Conservation (phyloP, 2,113 vertebrate genomes). For the Mastomys natalensis region DNA sequence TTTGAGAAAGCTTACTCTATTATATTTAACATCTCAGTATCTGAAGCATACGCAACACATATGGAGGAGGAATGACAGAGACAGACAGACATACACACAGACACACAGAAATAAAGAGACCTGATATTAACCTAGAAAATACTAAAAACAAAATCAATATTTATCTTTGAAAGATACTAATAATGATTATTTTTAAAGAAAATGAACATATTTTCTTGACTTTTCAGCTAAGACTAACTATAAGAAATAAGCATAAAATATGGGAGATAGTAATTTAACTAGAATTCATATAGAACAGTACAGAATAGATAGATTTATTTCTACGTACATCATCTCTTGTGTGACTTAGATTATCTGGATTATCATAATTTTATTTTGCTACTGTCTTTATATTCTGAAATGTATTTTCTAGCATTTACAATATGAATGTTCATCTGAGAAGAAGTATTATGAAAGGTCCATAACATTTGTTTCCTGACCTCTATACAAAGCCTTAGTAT, state of each 20-base stretch:
- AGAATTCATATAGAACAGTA: neutral
- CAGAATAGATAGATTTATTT: neutral
- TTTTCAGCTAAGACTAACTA: neutral
- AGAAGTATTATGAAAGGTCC: conserved; percentile 22
- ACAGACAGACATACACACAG: neutral
- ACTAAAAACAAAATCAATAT: neutral
- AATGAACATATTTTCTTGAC: neutral
- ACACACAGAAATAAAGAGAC: neutral
- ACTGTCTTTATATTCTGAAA: conserved; percentile 3
- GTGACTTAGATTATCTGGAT: neutral
- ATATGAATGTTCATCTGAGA: conserved; percentile 34
- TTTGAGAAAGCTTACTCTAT: neutral
- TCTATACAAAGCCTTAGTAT: conserved; percentile 42
- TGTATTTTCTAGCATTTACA: neutral
- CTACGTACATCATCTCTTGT: neutral
- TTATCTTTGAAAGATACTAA: neutral
- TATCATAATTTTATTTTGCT: neutral
- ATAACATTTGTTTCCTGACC: conserved; percentile 27
- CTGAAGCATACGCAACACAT: neutral
- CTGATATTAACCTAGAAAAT: neutral
- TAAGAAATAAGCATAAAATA: neutral
- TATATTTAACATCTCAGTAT: neutral
- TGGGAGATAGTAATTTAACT: conserved; percentile 18
- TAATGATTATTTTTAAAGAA: neutral
- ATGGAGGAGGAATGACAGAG: neutral